Evolutionary conservation across 2,888 invertebrate genomes (phyloP).

Genomic region (Acleris holmiana): DNA sequence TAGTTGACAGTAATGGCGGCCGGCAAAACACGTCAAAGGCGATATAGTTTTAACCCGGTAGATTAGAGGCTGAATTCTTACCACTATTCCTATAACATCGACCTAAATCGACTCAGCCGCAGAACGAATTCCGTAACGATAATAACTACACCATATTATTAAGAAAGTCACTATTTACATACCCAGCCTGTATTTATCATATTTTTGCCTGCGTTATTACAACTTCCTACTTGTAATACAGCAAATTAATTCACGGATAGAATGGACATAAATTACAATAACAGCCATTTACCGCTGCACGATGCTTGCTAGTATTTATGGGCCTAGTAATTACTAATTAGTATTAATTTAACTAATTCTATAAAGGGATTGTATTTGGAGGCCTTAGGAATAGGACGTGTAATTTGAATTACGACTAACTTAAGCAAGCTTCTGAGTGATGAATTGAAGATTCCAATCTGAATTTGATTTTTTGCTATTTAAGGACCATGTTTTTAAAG

Average conservation of each 20-base stretch:
- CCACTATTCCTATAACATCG: too few relatives aligned
- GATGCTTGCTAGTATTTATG: conserved; percentile 56
- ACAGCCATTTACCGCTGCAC: conserved; percentile 52
- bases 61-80: too few relatives aligned
- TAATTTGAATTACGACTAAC: not conserved
- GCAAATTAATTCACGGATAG: conserved; percentile 42
- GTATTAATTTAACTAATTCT: conserved; percentile 11
- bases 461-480: too few relatives aligned
- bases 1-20: too few relatives aligned
- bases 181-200: conserved; percentile 13
- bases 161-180: conserved; percentile 3
- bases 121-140: too few relatives aligned
- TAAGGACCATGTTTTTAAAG: too few relatives aligned
- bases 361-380: conserved; percentile 6
- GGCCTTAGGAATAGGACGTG: not conserved
- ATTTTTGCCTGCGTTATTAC: conserved; percentile 22
- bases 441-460: too few relatives aligned
- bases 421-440: too few relatives aligned
- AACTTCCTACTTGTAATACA: conserved; percentile 36
- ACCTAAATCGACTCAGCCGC: too few relatives aligned
- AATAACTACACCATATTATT: conserved; percentile 2
- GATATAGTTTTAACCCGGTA: too few relatives aligned
- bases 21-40: too few relatives aligned
- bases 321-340: conserved; percentile 15
- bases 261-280: conserved; percentile 58